Evolutionary conservation across 2,113 vertebrate genomes (phyloP).

Genomic region (Megaceryle maxima): DNA sequence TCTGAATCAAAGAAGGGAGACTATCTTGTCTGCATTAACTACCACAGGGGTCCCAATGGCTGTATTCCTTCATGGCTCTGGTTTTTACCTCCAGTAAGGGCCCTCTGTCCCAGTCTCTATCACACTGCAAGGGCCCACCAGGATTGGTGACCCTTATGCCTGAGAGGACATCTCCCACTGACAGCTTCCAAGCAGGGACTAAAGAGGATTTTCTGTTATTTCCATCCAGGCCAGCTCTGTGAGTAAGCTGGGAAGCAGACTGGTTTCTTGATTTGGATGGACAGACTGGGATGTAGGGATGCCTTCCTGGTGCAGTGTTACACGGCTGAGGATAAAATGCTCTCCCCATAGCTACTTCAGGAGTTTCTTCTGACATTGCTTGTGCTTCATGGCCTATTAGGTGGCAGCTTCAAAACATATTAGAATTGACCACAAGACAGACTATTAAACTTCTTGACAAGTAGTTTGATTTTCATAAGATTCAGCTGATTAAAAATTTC

Average conservation of each 20-base stretch:
- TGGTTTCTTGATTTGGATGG: neutral
- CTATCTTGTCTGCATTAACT: neutral
- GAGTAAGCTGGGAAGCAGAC: neutral
- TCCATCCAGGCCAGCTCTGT: neutral
- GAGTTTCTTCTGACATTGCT: neutral
- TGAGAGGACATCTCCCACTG: neutral
- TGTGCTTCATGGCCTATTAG: neutral
- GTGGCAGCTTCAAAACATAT: neutral
- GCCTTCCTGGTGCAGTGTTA: neutral
- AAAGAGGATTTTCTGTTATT: neutral
- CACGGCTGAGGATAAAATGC: neutral
- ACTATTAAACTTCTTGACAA: neutral
- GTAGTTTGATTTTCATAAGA: neutral
- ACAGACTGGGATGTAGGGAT: neutral
- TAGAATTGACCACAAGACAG: neutral
- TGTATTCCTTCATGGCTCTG: neutral
- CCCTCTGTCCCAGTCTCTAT: neutral
- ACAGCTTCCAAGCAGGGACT: neutral
- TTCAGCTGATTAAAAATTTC: neutral
- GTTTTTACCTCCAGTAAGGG: no score
- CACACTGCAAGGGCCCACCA: neutral
- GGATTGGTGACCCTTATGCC: no score
- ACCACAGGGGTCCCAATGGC: neutral
- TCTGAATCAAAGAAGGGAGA: neutral
- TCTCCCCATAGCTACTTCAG: neutral